Percentiles rank a stretch among this genome's conserved stretches.
phyloP scores from a whole-genome alignment of 2,113 vertebrate genomes.

The Carettochelys insculpta region DNA sequence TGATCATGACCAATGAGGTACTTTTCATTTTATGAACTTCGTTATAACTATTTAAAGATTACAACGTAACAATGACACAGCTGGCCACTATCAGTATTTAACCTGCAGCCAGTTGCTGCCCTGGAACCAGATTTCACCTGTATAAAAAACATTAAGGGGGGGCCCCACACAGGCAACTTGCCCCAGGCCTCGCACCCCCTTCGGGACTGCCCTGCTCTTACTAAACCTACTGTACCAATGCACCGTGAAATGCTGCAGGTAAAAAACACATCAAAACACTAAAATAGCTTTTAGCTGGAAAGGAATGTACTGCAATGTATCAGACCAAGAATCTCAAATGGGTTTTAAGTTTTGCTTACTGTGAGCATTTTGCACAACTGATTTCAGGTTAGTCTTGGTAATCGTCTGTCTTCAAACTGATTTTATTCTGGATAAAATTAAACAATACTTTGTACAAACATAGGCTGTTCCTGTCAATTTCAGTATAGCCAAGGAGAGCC shows the following conservation, averaged over 20 bases:
- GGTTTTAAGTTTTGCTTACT: background rate
- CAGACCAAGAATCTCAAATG: background rate
- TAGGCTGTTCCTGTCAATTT: fast-evolving
- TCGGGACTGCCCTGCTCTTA: too few relatives aligned
- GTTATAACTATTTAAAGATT: too few relatives aligned
- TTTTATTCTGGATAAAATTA: background rate
- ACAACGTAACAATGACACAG: too few relatives aligned
- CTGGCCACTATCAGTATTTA: too few relatives aligned
- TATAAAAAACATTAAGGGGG: too few relatives aligned
- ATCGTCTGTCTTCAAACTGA: background rate
- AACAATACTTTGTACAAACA: background rate
- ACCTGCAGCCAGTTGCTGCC: too few relatives aligned
- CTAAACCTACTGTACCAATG: background rate
- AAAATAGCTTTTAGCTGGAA: background rate
- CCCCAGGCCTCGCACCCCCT: too few relatives aligned
- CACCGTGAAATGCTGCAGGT: background rate
- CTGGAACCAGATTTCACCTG: too few relatives aligned
- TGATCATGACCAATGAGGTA: too few relatives aligned
- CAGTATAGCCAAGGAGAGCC: background rate
- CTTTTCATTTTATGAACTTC: too few relatives aligned
- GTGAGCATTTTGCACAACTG: background rate
- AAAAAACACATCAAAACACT: background rate
- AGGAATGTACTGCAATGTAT: background rate
- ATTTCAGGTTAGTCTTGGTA: background rate
- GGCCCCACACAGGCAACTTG: too few relatives aligned